A percentile compares a stretch with the other conserved stretches of the same genome.
Evolutionary conservation across 2,113 vertebrate species (phyloP).

Genomic region (Phainopepla nitens): DNA sequence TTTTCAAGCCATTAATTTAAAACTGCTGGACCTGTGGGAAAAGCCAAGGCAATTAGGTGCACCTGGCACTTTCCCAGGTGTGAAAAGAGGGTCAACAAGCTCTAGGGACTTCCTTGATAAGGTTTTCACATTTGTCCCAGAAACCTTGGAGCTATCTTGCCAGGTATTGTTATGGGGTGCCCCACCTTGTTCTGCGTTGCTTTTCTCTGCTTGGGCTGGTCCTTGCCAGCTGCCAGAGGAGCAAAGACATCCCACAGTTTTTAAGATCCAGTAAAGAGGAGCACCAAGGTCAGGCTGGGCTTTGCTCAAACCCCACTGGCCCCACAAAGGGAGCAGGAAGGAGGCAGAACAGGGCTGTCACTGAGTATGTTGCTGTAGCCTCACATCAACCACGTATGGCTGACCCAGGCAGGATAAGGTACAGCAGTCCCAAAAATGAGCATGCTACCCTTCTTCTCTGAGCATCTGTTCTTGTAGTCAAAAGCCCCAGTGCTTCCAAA

Average conservation of each 20-base stretch:
- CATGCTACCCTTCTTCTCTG: not conserved
- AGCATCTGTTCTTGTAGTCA: not conserved
- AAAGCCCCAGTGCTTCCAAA: not conserved
- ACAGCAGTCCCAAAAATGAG: not conserved
- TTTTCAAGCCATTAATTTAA: not conserved
- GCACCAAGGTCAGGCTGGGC: not conserved
- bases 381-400: fast-evolving
- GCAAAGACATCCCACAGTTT: not conserved
- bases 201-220: not conserved
- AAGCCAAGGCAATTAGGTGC: not conserved
- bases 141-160: not conserved
- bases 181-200: fast-evolving
- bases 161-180: fast-evolving
- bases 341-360: fast-evolving
- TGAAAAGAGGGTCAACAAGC: fast-evolving
- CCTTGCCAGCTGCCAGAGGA: not conserved
- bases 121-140: not conserved
- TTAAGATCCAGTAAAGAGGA: not conserved
- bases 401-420: not conserved
- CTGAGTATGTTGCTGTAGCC: not conserved
- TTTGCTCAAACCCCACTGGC: not conserved
- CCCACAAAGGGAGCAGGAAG: fast-evolving
- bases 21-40: not conserved
- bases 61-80: not conserved
- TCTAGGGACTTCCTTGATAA: not conserved